Evolutionary conservation across 2,888 invertebrate genomes (phyloP).

Genomic region (Coecobrya sp.): DNA sequence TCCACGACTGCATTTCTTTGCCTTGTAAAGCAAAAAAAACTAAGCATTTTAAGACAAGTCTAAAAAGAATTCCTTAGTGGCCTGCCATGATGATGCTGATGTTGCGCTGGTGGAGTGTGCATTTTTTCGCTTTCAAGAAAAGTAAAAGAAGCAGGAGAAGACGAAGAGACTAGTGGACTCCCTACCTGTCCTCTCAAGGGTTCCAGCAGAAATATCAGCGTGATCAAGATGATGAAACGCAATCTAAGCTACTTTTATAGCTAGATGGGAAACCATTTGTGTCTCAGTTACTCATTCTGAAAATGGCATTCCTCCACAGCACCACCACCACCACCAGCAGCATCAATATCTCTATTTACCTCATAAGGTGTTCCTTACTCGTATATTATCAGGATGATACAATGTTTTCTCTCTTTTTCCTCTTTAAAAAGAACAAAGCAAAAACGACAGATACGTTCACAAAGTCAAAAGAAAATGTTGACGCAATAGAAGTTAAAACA

Average conservation of each 20-base stretch:
- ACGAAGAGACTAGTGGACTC: conserved; percentile 67
- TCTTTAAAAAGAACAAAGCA: conserved; percentile 58
- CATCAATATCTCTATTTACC: conserved; percentile 71
- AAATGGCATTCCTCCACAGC: conserved; percentile 76
- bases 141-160: neutral
- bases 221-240: conserved; percentile 54
- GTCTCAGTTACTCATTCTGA: conserved; percentile 79
- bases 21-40: conserved; percentile 51
- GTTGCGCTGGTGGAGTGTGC: conserved; percentile 28
- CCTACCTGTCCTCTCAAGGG: conserved; percentile 80
- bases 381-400: conserved; percentile 35
- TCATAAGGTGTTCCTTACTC: conserved; percentile 71
- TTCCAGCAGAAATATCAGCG: conserved; percentile 74
- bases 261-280: conserved; percentile 71
- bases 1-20: conserved; percentile 37
- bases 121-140: conserved; percentile 52
- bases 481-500: conserved; percentile 36
- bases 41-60: conserved; percentile 25
- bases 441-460: conserved; percentile 18
- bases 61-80: conserved; percentile 47
- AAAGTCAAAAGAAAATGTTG: conserved; percentile 56
- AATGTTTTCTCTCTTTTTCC: conserved; percentile 45
- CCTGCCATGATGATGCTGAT: conserved; percentile 2
- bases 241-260: conserved; percentile 66
- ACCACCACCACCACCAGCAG: conserved; percentile 47